These are phyloP conservation scores for Zelostemma sp. DNA, from an alignment of 1,140 invertebrate species.

Conservation along the genomic window DNA sequence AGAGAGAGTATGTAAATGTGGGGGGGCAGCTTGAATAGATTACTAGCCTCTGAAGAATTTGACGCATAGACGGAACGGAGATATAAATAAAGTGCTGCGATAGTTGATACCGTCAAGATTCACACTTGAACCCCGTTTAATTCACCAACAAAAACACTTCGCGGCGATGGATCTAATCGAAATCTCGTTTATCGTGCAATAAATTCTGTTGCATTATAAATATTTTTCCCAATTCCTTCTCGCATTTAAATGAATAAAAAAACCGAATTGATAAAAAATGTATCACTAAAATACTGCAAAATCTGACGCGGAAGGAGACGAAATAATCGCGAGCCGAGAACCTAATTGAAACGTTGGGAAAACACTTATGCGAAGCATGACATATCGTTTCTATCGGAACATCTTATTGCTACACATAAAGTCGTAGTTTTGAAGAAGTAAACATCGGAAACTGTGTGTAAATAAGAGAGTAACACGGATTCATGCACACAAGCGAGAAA, in stretches of 20 bases:
- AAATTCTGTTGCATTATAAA: too few relatives aligned
- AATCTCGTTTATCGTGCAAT: too few relatives aligned
- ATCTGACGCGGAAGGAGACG: too few relatives aligned
- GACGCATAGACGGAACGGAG: slow-evolving; percentile 12
- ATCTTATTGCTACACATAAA: slow-evolving; percentile 31
- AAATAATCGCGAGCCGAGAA: too few relatives aligned
- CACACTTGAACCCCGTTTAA: background rate
- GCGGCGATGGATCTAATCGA: too few relatives aligned
- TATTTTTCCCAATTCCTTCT: too few relatives aligned
- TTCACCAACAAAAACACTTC: background rate
- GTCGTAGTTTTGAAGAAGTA: slow-evolving; percentile 29
- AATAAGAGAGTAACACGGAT: slow-evolving; percentile 45
- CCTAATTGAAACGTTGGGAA: slow-evolving; percentile 1
- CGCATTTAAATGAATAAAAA: too few relatives aligned
- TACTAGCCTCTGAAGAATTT: slow-evolving; percentile 30
- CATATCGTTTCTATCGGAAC: slow-evolving; percentile 29
- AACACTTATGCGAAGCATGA: slow-evolving; percentile 19
- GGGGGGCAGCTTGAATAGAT: slow-evolving; percentile 22
- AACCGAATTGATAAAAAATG: background rate
- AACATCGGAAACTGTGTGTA: slow-evolving; percentile 43
- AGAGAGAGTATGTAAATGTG: slow-evolving; percentile 30
- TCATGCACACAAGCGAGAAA: slow-evolving; percentile 38
- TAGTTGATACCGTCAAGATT: slow-evolving; percentile 2
- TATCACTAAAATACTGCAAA: too few relatives aligned
- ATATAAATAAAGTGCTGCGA: slow-evolving; percentile 6